phyloP scores from a whole-genome alignment of 2,113 vertebrate genomes.

The Phaetusa simplex region DNA sequence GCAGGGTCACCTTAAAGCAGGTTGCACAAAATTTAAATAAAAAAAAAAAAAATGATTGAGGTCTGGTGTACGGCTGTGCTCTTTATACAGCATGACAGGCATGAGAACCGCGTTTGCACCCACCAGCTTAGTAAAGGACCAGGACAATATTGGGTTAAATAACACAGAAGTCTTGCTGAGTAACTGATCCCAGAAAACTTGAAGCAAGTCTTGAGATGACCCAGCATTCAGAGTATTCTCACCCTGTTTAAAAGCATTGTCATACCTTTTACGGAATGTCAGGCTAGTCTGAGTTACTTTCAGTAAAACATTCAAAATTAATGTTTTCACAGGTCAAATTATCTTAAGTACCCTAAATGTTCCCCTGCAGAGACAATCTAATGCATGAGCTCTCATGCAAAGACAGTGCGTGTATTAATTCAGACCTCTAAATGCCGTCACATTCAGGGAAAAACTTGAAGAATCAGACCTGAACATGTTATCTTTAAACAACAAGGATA shows the following conservation, averaged over 20 bases:
- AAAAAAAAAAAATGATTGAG: not conserved
- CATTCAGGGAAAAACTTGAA: not conserved
- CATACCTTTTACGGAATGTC: not conserved
- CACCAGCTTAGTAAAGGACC: not conserved
- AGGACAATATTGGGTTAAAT: not conserved
- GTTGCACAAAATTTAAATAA: too few species aligned
- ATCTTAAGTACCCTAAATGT: not conserved
- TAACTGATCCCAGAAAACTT: not conserved
- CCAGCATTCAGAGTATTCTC: not conserved
- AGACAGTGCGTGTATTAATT: not conserved
- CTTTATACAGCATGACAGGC: not conserved
- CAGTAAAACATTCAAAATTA: not conserved
- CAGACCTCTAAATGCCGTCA: not conserved
- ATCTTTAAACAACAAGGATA: not conserved
- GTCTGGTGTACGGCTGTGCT: not conserved
- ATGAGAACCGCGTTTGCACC: not conserved
- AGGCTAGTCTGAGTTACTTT: not conserved
- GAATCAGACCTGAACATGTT: not conserved
- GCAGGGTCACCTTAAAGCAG: too few species aligned
- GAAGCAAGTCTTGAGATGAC: not conserved
- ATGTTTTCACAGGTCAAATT: not conserved
- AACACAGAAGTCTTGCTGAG: not conserved
- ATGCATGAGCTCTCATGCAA: not conserved
- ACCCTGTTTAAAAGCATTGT: not conserved
- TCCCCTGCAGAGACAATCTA: not conserved